Percentiles rank a stretch among this genome's conserved stretches.
phyloP scores from a whole-genome alignment of 2,797 vertebrate species.

The Sarcoramphus papa region DNA sequence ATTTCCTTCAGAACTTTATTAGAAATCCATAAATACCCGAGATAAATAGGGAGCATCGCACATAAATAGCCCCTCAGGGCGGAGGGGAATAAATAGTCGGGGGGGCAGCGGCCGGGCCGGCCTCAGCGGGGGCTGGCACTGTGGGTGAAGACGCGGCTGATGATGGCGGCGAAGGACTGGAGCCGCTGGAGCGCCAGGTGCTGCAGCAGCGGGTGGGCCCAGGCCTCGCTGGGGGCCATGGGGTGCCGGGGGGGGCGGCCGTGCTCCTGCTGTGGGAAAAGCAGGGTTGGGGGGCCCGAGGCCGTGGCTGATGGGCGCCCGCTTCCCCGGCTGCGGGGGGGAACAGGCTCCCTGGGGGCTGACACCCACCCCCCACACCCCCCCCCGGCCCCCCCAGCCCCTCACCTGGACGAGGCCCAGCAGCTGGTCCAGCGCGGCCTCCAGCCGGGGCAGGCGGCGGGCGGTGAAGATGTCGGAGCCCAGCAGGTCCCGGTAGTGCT shows the following conservation, averaged over 20 bases:
- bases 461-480: conserved; percentile 59
- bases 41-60: neutral
- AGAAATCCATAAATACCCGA: conserved; percentile 35
- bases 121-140: conserved; percentile 33
- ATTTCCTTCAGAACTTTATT: neutral
- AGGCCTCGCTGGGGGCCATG: neutral
- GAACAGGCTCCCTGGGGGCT: fast-evolving
- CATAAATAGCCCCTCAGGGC: neutral
- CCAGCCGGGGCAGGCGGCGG: neutral
- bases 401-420: neutral
- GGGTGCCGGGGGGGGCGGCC: fast-evolving
- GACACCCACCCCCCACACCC: too few relatives aligned
- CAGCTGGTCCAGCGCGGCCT: neutral
- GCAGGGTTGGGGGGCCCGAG: neutral
- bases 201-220: conserved; percentile 31
- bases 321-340: neutral
- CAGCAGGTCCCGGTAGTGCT: conserved; percentile 66
- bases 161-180: conserved; percentile 64
- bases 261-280: neutral
- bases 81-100: neutral
- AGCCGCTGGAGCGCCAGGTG: conserved; percentile 62
- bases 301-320: neutral
- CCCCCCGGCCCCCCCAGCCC: fast-evolving
- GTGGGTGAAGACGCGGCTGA: conserved; percentile 69
- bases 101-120: fast-evolving